These are phyloP conservation scores for Masnerella sp. DNA, from an alignment of 2,888 invertebrate species.

Conservation along the genomic window DNA sequence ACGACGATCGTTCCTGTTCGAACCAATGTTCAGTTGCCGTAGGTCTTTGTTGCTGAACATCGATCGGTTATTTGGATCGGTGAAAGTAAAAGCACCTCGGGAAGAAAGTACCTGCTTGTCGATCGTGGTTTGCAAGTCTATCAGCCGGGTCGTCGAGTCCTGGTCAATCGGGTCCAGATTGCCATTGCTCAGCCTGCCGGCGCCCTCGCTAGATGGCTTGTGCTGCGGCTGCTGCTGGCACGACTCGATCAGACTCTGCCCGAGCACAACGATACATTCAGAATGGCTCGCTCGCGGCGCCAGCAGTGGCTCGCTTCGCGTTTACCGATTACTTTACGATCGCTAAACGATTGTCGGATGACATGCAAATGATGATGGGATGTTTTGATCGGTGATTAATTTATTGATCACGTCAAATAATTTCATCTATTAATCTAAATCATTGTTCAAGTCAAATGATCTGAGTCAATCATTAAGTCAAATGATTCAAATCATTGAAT, in stretches of 20 bases:
- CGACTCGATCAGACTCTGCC: conserved; percentile 72
- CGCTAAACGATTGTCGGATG: conserved; percentile 65
- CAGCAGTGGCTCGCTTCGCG: conserved; percentile 66
- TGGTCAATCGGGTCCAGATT: conserved; percentile 78
- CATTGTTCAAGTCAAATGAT: too few relatives aligned
- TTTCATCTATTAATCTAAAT: too few relatives aligned
- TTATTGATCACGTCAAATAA: too few relatives aligned
- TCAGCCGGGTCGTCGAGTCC: conserved; percentile 82
- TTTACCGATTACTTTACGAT: conserved; percentile 64
- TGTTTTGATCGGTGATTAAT: conserved; percentile 65
- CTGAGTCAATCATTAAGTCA: too few relatives aligned
- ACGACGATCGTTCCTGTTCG: too few relatives aligned
- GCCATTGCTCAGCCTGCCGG: conserved; percentile 75
- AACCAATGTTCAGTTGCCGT: too few relatives aligned
- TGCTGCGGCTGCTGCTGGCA: conserved; percentile 61
- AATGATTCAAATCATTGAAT: too few relatives aligned
- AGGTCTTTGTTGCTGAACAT: too few relatives aligned
- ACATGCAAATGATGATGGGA: conserved; percentile 60
- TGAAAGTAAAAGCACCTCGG: not conserved
- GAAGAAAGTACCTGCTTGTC: conserved; percentile 87
- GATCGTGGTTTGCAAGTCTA: conserved; percentile 90
- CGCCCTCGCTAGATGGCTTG: conserved; percentile 68
- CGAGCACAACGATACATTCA: conserved; percentile 78
- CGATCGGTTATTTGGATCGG: too few relatives aligned
- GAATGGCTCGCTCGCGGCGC: conserved; percentile 72